These are phyloP conservation scores for Dasysyrphus tricinctus DNA, from an alignment of 2,888 invertebrate genomes.

Conservation along the genomic window DNA sequence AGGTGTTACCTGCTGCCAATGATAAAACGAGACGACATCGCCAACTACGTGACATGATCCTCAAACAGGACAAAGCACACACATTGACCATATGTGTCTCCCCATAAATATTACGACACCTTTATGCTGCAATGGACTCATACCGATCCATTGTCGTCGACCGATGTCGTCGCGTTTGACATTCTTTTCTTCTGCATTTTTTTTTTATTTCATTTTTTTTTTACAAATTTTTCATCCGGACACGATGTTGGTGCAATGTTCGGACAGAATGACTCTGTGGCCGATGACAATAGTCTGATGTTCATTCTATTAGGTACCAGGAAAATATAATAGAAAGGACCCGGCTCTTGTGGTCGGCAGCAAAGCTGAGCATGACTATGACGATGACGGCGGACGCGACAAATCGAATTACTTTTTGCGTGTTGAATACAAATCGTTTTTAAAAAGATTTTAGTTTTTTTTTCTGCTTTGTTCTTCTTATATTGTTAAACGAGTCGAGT, in stretches of 20 bases:
- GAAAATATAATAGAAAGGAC: slow-evolving; percentile 28
- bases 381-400: slow-evolving; percentile 26
- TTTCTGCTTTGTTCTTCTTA: slow-evolving; percentile 17
- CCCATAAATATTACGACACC: slow-evolving; percentile 36
- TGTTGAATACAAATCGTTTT: slow-evolving; percentile 66
- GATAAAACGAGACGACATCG: slow-evolving; percentile 62
- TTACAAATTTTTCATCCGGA: slow-evolving; percentile 61
- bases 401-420: slow-evolving; percentile 68
- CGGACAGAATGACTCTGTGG: slow-evolving; percentile 47
- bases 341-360: slow-evolving; percentile 14
- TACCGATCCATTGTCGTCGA: slow-evolving; percentile 44
- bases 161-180: slow-evolving; percentile 36
- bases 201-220: slow-evolving; percentile 15
- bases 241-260: slow-evolving; percentile 48
- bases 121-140: slow-evolving; percentile 28
- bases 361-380: slow-evolving; percentile 8
- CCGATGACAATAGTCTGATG: slow-evolving; percentile 55
- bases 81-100: slow-evolving; percentile 56
- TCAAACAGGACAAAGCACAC: slow-evolving; percentile 68
- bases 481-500: neutral
- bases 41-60: slow-evolving; percentile 72
- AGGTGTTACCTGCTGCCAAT: slow-evolving; percentile 56
- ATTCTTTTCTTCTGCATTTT: slow-evolving; percentile 16
- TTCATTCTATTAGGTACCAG: slow-evolving; percentile 63
- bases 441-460: slow-evolving; percentile 30